Evolutionary conservation across 1,140 invertebrate species (phyloP).

Genomic region (Aphaenogaster floridana): DNA sequence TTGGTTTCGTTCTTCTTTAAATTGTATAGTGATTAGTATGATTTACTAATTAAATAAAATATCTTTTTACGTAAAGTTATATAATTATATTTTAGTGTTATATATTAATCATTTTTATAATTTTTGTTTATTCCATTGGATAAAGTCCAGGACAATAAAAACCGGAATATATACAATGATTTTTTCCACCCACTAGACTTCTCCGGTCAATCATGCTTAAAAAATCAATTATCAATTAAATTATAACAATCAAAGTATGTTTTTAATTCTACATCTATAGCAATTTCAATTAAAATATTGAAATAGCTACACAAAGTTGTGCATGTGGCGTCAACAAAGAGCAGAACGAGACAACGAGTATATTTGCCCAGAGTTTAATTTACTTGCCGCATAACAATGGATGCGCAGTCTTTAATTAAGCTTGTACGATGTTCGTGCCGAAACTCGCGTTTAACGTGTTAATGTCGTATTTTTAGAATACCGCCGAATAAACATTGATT

Average conservation of each 20-base stretch:
- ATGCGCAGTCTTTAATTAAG: not conserved
- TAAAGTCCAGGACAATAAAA: too few species aligned
- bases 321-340: not conserved
- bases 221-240: not conserved
- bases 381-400: not conserved
- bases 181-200: too few species aligned
- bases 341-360: not conserved
- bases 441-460: slow-evolving; percentile 3
- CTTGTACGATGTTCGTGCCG: not conserved
- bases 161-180: too few species aligned
- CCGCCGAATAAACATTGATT: not conserved
- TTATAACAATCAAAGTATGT: not conserved
- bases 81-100: too few species aligned
- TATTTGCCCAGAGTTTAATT: not conserved
- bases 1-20: too few species aligned
- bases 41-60: too few species aligned
- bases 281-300: not conserved
- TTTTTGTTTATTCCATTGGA: too few species aligned
- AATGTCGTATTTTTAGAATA: slow-evolving; percentile 32
- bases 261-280: not conserved
- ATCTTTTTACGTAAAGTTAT: too few species aligned
- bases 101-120: too few species aligned
- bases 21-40: too few species aligned
- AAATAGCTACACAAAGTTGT: not conserved
- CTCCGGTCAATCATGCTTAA: too few species aligned